Conservation (phyloP, 2,888 invertebrate genomes). For the Cinara cedri region DNA sequence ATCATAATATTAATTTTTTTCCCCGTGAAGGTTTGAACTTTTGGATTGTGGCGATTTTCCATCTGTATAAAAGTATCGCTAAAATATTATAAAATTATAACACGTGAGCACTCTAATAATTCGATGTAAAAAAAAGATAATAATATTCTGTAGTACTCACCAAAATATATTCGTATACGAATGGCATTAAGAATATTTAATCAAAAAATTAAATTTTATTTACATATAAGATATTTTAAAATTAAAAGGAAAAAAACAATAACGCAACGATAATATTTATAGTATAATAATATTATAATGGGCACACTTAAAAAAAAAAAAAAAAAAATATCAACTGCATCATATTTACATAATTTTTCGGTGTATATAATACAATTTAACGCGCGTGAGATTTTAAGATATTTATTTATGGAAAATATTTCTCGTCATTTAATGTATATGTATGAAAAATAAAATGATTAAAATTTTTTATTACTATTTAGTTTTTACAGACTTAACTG, state of each 20-base stretch:
- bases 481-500: constrained; percentile 32
- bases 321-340: not conserved
- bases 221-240: not conserved
- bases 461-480: constrained; percentile 22
- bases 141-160: constrained; percentile 5
- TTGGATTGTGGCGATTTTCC: too few relatives aligned
- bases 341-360: constrained; percentile 21
- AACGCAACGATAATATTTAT: not conserved
- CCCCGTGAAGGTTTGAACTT: too few relatives aligned
- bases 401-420: constrained; percentile 22
- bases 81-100: too few relatives aligned
- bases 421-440: not conserved
- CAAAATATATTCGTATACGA: not conserved
- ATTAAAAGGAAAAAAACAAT: not conserved
- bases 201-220: not conserved
- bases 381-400: not conserved
- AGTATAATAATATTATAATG: not conserved
- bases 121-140: too few relatives aligned
- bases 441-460: not conserved
- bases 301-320: not conserved
- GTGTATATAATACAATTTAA: not conserved
- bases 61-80: too few relatives aligned
- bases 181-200: not conserved
- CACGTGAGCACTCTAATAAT: too few relatives aligned
- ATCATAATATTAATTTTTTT: too few relatives aligned